phyloP scores from a whole-genome alignment of 2,888 invertebrate genomes.

The Muscina levida region DNA sequence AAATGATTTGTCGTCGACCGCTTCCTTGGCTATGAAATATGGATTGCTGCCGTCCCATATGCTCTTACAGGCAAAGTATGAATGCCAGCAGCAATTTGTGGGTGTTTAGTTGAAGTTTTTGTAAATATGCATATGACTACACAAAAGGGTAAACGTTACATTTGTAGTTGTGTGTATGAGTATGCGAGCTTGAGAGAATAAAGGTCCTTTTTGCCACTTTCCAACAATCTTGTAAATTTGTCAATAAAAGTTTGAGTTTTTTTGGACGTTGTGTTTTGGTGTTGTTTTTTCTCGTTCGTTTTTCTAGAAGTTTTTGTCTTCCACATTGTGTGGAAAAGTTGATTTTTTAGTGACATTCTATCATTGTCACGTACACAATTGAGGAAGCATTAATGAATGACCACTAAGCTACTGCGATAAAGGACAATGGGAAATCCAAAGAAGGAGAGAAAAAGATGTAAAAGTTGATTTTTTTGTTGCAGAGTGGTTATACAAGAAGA shows the following conservation, averaged over 20 bases:
- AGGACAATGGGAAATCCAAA: background rate
- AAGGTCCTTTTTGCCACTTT: too few species aligned
- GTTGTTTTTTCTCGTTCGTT: slow-evolving; percentile 28
- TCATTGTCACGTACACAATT: slow-evolving; percentile 58
- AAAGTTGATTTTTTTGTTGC: too few species aligned
- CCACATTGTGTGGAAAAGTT: slow-evolving; percentile 29
- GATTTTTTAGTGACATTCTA: slow-evolving; percentile 55
- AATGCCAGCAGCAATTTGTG: too few species aligned
- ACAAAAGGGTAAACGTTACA: too few species aligned
- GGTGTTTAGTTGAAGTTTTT: slow-evolving; percentile 1
- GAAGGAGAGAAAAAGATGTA: background rate
- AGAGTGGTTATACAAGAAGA: background rate
- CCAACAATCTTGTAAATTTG: slow-evolving; percentile 57
- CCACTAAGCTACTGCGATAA: slow-evolving; percentile 44
- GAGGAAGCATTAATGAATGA: slow-evolving; percentile 53
- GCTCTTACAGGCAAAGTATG: too few species aligned
- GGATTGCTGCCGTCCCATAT: background rate
- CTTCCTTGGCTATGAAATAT: background rate
- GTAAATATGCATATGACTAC: background rate
- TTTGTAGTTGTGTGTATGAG: too few species aligned
- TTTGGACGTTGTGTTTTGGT: background rate
- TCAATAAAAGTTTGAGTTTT: slow-evolving; percentile 46
- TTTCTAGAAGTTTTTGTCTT: background rate
- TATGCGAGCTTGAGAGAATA: too few species aligned
- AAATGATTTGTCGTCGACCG: slow-evolving; percentile 18